Conservation (phyloP, 2,113 vertebrate species). For the Ceyx melanurus region DNA sequence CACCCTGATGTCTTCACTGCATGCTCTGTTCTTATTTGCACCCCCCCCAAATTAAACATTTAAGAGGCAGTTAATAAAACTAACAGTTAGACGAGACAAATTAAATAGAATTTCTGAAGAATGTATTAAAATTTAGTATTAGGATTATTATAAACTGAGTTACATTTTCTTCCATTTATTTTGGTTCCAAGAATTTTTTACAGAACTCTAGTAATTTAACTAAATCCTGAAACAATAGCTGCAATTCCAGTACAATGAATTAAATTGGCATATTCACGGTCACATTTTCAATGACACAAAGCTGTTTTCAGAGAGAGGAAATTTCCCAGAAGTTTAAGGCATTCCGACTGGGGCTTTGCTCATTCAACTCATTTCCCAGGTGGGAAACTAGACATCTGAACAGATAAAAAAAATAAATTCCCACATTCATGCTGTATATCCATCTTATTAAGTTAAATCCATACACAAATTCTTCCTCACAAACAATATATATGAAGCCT, state of each 20-base stretch:
- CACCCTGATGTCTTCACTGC: background rate
- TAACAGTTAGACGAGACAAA: background rate
- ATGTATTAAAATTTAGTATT: background rate
- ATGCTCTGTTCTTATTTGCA: background rate
- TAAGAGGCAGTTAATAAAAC: conserved; percentile 38
- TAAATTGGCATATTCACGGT: background rate
- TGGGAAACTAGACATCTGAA: background rate
- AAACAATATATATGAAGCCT: background rate
- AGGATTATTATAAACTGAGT: background rate
- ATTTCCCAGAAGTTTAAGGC: background rate
- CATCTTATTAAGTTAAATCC: background rate
- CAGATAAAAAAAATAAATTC: background rate
- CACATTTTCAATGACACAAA: background rate
- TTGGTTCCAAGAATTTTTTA: background rate
- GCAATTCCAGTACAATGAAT: background rate
- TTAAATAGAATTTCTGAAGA: background rate
- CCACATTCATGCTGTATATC: background rate
- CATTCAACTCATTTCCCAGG: background rate
- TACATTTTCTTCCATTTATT: background rate
- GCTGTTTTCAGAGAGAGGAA: background rate
- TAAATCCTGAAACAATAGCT: background rate
- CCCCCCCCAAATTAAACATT: background rate
- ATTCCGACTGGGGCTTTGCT: background rate
- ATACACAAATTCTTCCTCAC: background rate
- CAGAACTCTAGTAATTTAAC: background rate